Conservation (phyloP, 1,140 invertebrate genomes). For the honey bee (Apis mellifera) region DNA sequence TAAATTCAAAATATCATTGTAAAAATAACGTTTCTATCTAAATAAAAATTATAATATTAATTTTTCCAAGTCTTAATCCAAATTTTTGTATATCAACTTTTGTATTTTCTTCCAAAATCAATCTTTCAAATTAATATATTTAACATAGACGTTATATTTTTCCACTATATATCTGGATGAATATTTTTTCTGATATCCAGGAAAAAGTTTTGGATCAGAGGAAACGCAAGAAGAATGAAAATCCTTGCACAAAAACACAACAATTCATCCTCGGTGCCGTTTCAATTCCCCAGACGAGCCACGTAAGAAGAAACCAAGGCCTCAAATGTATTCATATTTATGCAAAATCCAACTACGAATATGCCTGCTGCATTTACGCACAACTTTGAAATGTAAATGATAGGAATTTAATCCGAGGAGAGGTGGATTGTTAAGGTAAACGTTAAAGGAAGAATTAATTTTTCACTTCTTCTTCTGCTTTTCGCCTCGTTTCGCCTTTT, state of each 20-base stretch:
- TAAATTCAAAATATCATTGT: no score
- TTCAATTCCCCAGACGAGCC: not conserved
- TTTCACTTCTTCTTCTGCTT: not conserved
- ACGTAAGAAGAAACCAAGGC: not conserved
- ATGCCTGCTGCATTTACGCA: not conserved
- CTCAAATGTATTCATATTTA: slow-evolving; percentile 33
- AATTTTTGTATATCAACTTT: no score
- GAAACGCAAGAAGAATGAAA: not conserved
- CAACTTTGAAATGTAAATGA: slow-evolving; percentile 36
- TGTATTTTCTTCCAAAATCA: no score
- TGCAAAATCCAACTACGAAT: not conserved
- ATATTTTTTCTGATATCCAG: not conserved
- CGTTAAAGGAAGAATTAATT: slow-evolving; percentile 37
- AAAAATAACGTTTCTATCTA: no score
- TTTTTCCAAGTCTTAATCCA: no score
- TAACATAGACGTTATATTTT: no score
- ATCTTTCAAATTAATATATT: no score
- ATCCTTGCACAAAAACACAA: not conserved
- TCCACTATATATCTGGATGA: no score
- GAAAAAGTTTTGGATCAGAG: not conserved
- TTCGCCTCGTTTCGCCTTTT: not conserved
- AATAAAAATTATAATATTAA: no score
- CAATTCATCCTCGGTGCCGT: not conserved
- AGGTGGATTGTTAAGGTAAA: slow-evolving; percentile 16
- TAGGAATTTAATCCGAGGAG: not conserved